Conservation (phyloP, 1,140 invertebrate genomes). For the Achatina immaculata region DNA sequence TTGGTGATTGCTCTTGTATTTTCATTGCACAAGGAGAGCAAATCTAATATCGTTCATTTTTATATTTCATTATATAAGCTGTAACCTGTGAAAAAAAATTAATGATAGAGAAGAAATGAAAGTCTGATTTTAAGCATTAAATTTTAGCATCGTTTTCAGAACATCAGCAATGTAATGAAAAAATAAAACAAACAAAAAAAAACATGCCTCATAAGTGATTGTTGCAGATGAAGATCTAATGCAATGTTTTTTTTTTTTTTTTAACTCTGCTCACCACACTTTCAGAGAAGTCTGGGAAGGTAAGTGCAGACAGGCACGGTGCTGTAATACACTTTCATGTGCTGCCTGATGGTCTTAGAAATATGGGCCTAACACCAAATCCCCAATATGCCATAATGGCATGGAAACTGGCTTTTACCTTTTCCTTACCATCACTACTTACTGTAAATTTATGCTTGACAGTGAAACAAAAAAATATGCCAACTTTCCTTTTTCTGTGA, state of each 20-base stretch:
- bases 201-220: not conserved
- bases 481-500: not conserved
- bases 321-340: not conserved
- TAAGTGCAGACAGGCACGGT: not conserved
- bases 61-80: not conserved
- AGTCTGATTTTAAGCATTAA: not conserved
- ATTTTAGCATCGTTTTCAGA: not conserved
- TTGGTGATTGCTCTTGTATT: no score
- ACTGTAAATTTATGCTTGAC: not conserved
- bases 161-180: not conserved
- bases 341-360: no score
- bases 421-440: not conserved
- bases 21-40: not conserved
- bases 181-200: not conserved
- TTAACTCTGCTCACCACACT: no score
- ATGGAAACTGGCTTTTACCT: no score
- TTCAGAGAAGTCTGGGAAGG: not conserved
- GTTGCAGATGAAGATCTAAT: not conserved
- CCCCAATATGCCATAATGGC: no score
- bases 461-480: not conserved
- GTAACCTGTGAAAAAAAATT: not conserved
- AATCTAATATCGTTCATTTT: not conserved
- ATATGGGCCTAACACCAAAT: no score
- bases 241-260: not conserved
- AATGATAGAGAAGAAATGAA: not conserved